These are phyloP conservation scores for Mesitornis unicolor DNA, from an alignment of 2,113 vertebrate species.

Conservation along the genomic window DNA sequence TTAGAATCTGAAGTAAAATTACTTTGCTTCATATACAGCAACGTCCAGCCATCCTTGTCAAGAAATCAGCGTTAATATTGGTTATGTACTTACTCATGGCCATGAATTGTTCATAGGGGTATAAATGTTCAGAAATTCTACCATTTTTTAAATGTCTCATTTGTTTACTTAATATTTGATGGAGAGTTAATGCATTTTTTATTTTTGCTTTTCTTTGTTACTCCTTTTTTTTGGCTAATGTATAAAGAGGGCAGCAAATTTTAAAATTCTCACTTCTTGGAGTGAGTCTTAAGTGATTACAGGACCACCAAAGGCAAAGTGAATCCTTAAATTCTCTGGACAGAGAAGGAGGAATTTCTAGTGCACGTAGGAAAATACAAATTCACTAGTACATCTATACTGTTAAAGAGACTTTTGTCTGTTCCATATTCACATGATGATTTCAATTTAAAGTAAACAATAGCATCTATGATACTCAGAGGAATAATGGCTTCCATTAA, in stretches of 20 bases:
- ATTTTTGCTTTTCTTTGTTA: not conserved
- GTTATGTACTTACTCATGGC: not conserved
- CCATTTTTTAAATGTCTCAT: not conserved
- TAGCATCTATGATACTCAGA: not conserved
- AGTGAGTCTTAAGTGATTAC: not conserved
- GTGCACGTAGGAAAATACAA: not conserved
- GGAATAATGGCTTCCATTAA: not conserved
- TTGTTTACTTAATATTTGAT: not conserved
- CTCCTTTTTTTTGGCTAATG: not conserved
- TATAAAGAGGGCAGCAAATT: not conserved
- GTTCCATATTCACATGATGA: not conserved
- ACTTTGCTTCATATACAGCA: not conserved
- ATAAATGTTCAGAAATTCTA: not conserved
- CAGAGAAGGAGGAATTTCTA: not conserved
- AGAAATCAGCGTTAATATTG: not conserved
- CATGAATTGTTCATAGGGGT: not conserved
- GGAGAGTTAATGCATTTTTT: not conserved
- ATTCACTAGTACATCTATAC: not conserved
- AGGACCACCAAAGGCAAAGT: not conserved
- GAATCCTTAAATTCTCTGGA: not conserved
- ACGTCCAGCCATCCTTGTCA: not conserved
- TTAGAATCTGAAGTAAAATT: not conserved
- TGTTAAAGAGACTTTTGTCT: not conserved
- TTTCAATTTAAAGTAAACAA: not conserved
- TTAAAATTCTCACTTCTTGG: not conserved